These are phyloP conservation scores for Solenodon paradoxus DNA, from an alignment of 2,113 vertebrate genomes.

Conservation along the genomic window DNA sequence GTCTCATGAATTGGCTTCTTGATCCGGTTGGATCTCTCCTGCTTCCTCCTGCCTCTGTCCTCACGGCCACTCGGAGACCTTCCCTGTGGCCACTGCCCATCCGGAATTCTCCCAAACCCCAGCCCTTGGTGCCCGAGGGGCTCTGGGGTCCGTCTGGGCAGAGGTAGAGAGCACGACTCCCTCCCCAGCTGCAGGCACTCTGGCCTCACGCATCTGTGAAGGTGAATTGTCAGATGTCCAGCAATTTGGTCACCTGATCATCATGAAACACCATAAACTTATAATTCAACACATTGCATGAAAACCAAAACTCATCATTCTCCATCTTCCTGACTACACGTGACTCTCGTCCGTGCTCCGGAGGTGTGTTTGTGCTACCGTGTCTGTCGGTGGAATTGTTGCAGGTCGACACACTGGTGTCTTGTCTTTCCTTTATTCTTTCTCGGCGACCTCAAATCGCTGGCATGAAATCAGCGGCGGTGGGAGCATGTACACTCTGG, in stretches of 20 bases:
- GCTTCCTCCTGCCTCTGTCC: background rate
- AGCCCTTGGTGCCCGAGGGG: background rate
- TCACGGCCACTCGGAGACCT: background rate
- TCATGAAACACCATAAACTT: background rate
- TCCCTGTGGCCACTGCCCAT: background rate
- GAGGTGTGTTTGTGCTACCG: rapidly evolving
- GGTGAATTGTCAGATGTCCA: background rate
- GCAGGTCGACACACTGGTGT: rapidly evolving
- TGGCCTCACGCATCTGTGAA: background rate
- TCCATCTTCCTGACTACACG: background rate
- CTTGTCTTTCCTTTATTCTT: rapidly evolving
- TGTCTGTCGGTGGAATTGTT: background rate
- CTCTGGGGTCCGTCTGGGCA: background rate
- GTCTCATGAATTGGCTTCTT: background rate
- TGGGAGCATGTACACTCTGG: background rate
- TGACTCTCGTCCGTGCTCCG: background rate
- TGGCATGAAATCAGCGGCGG: background rate
- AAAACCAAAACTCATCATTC: background rate
- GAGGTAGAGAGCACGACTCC: background rate
- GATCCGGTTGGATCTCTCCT: too few species aligned
- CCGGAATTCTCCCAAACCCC: background rate
- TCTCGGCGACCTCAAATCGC: background rate
- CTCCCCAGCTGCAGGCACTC: rapidly evolving
- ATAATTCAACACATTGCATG: background rate
- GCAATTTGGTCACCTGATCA: background rate